A percentile compares a stretch with the other conserved stretches of the same genome.
phyloP scores from a whole-genome alignment of 2,113 vertebrate species.

The Trematomus loennbergii region DNA sequence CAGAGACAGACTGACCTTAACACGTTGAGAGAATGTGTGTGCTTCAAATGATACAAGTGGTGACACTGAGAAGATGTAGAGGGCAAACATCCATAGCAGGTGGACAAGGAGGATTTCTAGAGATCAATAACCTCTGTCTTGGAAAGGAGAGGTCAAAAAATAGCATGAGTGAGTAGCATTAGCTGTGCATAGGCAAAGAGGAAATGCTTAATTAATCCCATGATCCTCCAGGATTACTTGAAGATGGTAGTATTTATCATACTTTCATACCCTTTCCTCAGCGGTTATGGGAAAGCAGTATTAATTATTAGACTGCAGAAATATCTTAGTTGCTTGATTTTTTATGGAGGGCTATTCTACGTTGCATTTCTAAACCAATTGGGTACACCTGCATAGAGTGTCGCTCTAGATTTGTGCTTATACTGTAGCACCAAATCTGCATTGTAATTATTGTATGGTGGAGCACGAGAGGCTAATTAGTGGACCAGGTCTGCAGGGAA shows the following conservation, averaged over 20 bases:
- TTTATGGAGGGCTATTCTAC: background rate
- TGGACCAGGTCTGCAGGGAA: slow-evolving; percentile 62
- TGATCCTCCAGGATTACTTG: slow-evolving; percentile 20
- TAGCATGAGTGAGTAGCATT: slow-evolving; percentile 20
- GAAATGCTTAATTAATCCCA: slow-evolving; percentile 43
- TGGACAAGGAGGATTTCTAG: slow-evolving; percentile 32
- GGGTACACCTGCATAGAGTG: slow-evolving; percentile 15
- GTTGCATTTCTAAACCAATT: background rate
- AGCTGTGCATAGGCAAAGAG: slow-evolving; percentile 20
- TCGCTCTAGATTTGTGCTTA: slow-evolving; percentile 29
- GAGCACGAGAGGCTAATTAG: slow-evolving; percentile 76
- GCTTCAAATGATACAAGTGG: slow-evolving; percentile 39
- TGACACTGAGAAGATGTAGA: slow-evolving; percentile 37
- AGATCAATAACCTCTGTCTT: slow-evolving; percentile 66
- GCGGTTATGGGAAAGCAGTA: background rate
- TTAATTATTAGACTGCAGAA: background rate
- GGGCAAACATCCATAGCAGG: slow-evolving; percentile 36
- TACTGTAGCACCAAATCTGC: slow-evolving; percentile 13
- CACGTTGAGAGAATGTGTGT: slow-evolving; percentile 3
- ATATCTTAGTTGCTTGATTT: background rate
- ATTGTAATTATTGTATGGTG: slow-evolving; percentile 68
- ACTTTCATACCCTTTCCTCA: background rate
- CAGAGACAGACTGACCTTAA: slow-evolving; percentile 48
- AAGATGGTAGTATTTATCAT: slow-evolving; percentile 23
- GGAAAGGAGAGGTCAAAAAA: slow-evolving; percentile 40